Conservation (phyloP, 2,797 vertebrate genomes). For the Bradypus variegatus region DNA sequence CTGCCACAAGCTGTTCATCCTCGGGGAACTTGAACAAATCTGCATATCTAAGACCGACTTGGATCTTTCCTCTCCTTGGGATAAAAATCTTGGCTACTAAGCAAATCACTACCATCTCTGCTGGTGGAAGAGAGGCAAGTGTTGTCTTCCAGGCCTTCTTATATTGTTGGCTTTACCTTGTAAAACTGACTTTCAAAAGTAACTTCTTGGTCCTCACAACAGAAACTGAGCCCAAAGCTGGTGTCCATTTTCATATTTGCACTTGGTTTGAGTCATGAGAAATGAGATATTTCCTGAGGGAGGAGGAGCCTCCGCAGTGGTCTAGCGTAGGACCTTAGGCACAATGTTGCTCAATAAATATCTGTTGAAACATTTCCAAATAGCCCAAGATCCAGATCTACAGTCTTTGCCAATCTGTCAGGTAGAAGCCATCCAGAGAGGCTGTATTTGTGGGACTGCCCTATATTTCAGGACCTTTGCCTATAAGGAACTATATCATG, state of each 20-base stretch:
- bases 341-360: neutral
- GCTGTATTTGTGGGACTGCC: neutral
- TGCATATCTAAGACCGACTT: neutral
- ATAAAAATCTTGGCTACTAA: neutral
- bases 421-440: neutral
- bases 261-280: neutral
- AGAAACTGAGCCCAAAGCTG: neutral
- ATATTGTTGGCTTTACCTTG: neutral
- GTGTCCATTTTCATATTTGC: neutral
- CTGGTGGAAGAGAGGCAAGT: neutral
- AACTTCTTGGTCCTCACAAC: neutral
- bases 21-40: neutral
- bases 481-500: neutral
- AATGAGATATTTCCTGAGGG: neutral
- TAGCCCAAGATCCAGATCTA: slow-evolving; percentile 2
- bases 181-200: neutral
- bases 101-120: neutral
- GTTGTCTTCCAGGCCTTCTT: neutral
- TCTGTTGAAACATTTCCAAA: neutral
- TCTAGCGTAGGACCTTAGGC: neutral
- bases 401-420: neutral
- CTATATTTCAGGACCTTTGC: neutral
- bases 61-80: neutral
- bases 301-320: neutral
- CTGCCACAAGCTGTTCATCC: neutral